These are phyloP conservation scores for Meteorus cinctellus DNA, from an alignment of 2,888 invertebrate species.

Conservation along the genomic window DNA sequence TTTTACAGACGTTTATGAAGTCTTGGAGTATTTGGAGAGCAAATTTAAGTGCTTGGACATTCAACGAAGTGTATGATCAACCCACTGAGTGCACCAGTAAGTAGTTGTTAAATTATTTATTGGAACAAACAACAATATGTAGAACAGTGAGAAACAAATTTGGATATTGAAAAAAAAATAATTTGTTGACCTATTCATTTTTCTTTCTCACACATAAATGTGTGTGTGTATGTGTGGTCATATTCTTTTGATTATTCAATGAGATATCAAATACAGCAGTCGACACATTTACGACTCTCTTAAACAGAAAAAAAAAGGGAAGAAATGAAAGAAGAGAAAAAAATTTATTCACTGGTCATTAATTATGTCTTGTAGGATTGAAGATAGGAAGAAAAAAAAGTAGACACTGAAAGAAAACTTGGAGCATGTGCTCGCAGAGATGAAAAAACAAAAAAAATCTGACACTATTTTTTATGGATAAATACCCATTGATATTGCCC, in stretches of 20 bases:
- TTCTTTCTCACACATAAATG: neutral
- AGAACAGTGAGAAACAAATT: too few species aligned
- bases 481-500: too few species aligned
- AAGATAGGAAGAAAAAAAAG: conserved; percentile 43
- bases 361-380: conserved; percentile 66
- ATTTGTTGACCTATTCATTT: too few species aligned
- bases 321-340: neutral
- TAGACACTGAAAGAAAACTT: conserved; percentile 42
- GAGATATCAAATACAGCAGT: neutral
- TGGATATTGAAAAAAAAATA: too few species aligned
- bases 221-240: neutral
- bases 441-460: too few species aligned
- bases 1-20: neutral
- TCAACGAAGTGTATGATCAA: neutral
- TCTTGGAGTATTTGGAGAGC: neutral
- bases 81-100: neutral
- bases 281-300: conserved; percentile 5
- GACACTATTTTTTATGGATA: too few species aligned
- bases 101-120: neutral
- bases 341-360: conserved; percentile 51
- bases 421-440: too few species aligned
- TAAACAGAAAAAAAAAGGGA: neutral
- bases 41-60: neutral
- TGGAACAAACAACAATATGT: too few species aligned
- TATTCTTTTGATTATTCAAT: neutral